These are phyloP conservation scores for Bactericera cockerelli DNA, from an alignment of 1,140 invertebrate species.

Conservation along the genomic window DNA sequence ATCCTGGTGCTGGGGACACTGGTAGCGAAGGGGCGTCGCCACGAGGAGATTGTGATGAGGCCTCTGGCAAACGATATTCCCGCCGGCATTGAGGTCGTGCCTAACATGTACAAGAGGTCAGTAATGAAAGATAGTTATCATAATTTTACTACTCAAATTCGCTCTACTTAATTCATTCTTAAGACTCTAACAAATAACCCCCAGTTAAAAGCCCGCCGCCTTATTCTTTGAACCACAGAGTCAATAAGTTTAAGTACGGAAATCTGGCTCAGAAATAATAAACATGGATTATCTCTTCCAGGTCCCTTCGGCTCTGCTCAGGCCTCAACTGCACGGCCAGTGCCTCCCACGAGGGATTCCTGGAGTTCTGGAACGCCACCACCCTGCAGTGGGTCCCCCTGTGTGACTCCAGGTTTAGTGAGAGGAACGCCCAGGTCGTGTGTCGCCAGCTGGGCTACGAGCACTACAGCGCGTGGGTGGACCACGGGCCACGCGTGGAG, in stretches of 20 bases:
- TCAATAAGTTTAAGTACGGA: too few relatives aligned
- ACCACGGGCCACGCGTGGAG: slow-evolving; percentile 61
- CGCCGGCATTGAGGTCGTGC: not conserved
- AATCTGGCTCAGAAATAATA: too few relatives aligned
- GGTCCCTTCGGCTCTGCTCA: slow-evolving; percentile 56
- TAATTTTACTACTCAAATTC: not conserved
- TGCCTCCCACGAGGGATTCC: slow-evolving; percentile 54
- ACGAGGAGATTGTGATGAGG: slow-evolving; percentile 68
- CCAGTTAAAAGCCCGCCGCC: too few relatives aligned
- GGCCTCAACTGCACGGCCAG: slow-evolving; percentile 47
- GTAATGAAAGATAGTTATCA: not conserved
- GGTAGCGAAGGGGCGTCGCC: slow-evolving; percentile 56
- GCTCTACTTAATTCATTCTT: too few relatives aligned
- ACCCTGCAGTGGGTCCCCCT: slow-evolving; percentile 92
- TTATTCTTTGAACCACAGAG: too few relatives aligned
- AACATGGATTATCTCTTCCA: too few relatives aligned
- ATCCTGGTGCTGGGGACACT: slow-evolving; percentile 88
- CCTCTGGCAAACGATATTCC: slow-evolving; percentile 31
- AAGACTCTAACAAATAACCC: too few relatives aligned
- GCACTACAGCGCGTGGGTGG: slow-evolving; percentile 71
- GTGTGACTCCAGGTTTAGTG: slow-evolving; percentile 88
- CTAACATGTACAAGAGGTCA: slow-evolving; percentile 5
- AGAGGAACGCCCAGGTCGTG: slow-evolving; percentile 86
- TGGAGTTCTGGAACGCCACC: slow-evolving; percentile 90
- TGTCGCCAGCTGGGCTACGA: slow-evolving; percentile 87